Evolutionary conservation across 1,140 invertebrate genomes (phyloP), one percentile per base, ranked within the genome.

Genomic region (Steinernema khuongi): DNA sequence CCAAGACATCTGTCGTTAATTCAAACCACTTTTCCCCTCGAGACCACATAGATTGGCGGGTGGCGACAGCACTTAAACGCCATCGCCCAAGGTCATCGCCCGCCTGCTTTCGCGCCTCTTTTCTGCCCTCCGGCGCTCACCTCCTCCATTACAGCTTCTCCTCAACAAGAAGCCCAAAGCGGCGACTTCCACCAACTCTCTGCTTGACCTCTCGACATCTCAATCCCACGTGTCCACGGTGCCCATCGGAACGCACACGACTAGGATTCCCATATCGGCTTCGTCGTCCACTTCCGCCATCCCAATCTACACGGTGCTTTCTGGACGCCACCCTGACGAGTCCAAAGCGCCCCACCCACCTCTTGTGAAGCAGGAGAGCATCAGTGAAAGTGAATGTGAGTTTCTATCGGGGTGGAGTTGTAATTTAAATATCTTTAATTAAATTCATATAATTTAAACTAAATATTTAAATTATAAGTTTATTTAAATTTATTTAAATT

Each of bases 221-320:
- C 50, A 60, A 26, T n/a, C n/a, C n/a, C 50, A 60, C 50, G 50
- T 60, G 7, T 60, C 50, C 50, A 60, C 50, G 50, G 50, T 60
- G 50, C 50, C 50, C 4, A 60, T 60, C 22, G 50, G 50, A 60
- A 60, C 50, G 50, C 50, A 60, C 50, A 60, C 50, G 4, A 60
- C 50, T 14, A 11, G 7, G 50, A 60, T 60, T 26, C 50, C 50
- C 14, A 60, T 60, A n/a, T 60, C 50, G 14, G 50, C 50, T 11
- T 60, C 50, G 4, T n/a, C 11, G 14, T 60, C 50, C 50, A 60
- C 50, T 60, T 60, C 50, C 4, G 50, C 50, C 11, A 60, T 60
- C 19, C 50, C 50, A 26, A 60, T 60, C 50, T 60, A 60, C 50
- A 60, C 50, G 19, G 50, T 60, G 14, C 22, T 60, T 14, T n/a